Conservation (phyloP, 2,797 vertebrate genomes). For the Dendrocincla fuliginosa region DNA sequence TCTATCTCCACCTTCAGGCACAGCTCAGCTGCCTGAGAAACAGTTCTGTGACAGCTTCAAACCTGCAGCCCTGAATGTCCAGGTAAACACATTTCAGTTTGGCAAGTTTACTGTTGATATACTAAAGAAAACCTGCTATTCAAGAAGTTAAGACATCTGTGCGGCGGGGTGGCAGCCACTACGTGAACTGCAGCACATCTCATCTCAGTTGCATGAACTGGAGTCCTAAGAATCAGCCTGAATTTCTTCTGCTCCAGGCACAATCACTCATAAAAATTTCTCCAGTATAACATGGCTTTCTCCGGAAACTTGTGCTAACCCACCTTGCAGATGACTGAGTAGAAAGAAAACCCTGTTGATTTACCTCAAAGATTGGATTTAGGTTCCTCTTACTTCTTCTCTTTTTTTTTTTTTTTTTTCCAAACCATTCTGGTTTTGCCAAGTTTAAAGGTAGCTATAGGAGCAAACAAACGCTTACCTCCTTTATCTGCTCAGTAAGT, state of each 20-base stretch:
- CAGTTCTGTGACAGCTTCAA: not conserved
- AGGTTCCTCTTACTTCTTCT: not conserved
- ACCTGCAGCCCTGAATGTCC: not conserved
- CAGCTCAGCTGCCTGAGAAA: not conserved
- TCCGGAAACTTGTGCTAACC: not conserved
- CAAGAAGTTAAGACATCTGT: not conserved
- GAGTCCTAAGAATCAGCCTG: not conserved
- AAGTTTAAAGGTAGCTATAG: constrained; percentile 3
- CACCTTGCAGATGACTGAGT: not conserved
- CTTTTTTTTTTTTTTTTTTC: not conserved
- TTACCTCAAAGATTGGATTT: not conserved
- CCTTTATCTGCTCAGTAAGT: not conserved
- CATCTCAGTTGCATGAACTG: not conserved
- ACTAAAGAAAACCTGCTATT: not conserved
- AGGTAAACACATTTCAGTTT: not conserved
- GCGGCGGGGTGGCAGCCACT: not conserved
- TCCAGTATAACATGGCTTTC: not conserved
- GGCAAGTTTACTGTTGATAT: not conserved
- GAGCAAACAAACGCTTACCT: not conserved
- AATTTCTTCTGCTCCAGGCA: not conserved
- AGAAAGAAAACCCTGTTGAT: not conserved
- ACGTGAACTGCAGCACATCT: not conserved
- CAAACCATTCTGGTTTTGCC: not conserved
- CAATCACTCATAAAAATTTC: not conserved
- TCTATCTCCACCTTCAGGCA: not conserved